Base-by-base conservation (phyloP, 2,888 invertebrate genomes). In the Catocala sponsa region DNA sequence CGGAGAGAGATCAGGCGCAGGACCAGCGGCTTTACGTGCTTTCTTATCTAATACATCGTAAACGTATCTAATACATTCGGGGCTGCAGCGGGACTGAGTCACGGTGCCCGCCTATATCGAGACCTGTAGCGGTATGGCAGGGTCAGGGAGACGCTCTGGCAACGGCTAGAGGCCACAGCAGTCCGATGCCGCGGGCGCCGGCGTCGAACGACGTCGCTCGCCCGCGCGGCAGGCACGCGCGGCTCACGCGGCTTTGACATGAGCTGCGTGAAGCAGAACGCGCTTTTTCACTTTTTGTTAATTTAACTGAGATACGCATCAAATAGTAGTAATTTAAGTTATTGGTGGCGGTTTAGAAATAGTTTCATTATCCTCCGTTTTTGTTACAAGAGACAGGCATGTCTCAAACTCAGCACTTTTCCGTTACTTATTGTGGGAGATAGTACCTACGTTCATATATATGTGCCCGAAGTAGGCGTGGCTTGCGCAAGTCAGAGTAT, bases 171-270 rank as follows among this genome's bases (percentile, higher is more conserved):
- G 85, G 83, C 68, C 82, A 33, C 74, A 73, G 78, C 80, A 68
- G 78, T 76, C 86, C 81, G 79, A 76, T 86, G n/a, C n/a, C n/a
- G n/a, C n/a, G n/a, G n/a, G n/a, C n/a, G n/a, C n/a, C n/a, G n/a
- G n/a, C n/a, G n/a, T n/a, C n/a, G n/a, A n/a, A n/a, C 38, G 80
- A 82, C 85, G 84, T 61, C 85, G 86, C 71, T 76, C 85, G 88
- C 83, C 84, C 84, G 84, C 84, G 55, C 59, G 61, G 55, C 86
- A 83, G 83, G 82, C 81, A 70, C 35, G 82, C 84, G 86, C 85
- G 76, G 74, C 83, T 87, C 80, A 55, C 76, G 74, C 67, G 54
- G 68, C 79, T 76, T 79, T 64, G 60, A 43, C 53, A 77, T 77
- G 76, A 66, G 86, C 83, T 76, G 72, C 71, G 81, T 73, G 67